A percentile compares a stretch with the other conserved stretches of the same genome.
phyloP scores from a whole-genome alignment of 2,797 vertebrate genomes.

The Neosalanx taihuensis region DNA sequence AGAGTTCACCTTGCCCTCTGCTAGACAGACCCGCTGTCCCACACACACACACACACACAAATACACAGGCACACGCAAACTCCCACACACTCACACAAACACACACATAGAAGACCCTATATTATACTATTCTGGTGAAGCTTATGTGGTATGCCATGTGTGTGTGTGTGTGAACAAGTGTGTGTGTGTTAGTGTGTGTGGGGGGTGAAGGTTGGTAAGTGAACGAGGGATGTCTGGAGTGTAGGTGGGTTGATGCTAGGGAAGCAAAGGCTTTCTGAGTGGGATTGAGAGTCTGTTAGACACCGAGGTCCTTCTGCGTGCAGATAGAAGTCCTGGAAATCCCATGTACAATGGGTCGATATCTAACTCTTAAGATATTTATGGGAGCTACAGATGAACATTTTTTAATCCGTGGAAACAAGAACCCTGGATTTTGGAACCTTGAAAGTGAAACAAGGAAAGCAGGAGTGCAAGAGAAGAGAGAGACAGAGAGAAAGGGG shows the following conservation, averaged over 20 bases:
- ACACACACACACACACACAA: slow-evolving; percentile 38
- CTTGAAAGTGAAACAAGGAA: background rate
- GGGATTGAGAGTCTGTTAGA: slow-evolving; percentile 40
- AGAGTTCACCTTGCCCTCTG: slow-evolving; percentile 55
- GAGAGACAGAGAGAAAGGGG: slow-evolving; percentile 4
- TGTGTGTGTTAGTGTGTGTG: slow-evolving; percentile 19
- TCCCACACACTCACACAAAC: background rate
- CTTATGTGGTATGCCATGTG: background rate
- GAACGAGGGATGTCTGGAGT: slow-evolving; percentile 43
- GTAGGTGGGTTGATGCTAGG: slow-evolving; percentile 42
- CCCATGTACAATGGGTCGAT: no score
- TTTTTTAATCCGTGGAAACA: background rate
- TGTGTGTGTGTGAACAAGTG: slow-evolving; percentile 27
- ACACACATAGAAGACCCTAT: slow-evolving; percentile 5
- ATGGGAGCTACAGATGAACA: background rate
- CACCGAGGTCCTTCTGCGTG: background rate
- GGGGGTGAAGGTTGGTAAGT: slow-evolving; percentile 40
- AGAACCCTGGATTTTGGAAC: background rate
- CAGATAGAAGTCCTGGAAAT: no score
- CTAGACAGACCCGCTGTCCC: slow-evolving; percentile 25
- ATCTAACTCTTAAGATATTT: background rate
- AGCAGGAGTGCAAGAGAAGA: background rate
- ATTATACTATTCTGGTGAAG: slow-evolving; percentile 2
- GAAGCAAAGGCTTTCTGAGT: slow-evolving; percentile 34
- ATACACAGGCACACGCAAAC: slow-evolving; percentile 18